Evolutionary conservation across 1,140 invertebrate genomes (phyloP), one percentile per base, ranked within the genome.

Genomic region (Drosophila nasuta): DNA sequence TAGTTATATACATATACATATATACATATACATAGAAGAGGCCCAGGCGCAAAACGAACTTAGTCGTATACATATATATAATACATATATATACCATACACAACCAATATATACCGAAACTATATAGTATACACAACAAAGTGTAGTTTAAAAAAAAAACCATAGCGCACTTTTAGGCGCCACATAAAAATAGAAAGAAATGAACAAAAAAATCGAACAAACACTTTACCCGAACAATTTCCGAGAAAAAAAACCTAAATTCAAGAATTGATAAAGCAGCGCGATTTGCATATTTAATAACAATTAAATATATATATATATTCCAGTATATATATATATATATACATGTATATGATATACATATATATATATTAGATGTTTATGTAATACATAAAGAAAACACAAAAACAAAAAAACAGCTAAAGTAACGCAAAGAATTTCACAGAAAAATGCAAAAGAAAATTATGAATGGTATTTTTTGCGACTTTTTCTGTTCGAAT

Each of bases 371-470:
- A 81, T 56, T 81, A 81, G 70, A 68, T 72, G 78, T 81, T 85
- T 85, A 86, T 86, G 82, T 81, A 81, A 86, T 86, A 82, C 76
- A 81, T 79, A 81, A 73, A 72, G 48, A 15, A 20, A 20, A 82
- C 76, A 81, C 76, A 81, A 73, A 72, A 52, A 15, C 69, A 52
- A 15, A 30, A 28, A 33, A 64, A 62, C 72, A 57, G 51, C 33
- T 56, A 30, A 45, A 15, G 56, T 69, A 81, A 68, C 58, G 58
- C 54, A 67, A 67, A 81, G 79, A 77, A 82, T 82, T 79, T 68
- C 76, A 71, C 66, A 62, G 17, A 5, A 35, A 54, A 11, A 25
- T 43, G 11, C 41, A 46, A 49, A 49, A 35, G 1, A 15, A 56
- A 41, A 46, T 49, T 38, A 25, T n/a, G 8, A 41, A 54, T 28